Evolutionary conservation across 1,140 invertebrate genomes (phyloP).

Genomic region (Mya arenaria): DNA sequence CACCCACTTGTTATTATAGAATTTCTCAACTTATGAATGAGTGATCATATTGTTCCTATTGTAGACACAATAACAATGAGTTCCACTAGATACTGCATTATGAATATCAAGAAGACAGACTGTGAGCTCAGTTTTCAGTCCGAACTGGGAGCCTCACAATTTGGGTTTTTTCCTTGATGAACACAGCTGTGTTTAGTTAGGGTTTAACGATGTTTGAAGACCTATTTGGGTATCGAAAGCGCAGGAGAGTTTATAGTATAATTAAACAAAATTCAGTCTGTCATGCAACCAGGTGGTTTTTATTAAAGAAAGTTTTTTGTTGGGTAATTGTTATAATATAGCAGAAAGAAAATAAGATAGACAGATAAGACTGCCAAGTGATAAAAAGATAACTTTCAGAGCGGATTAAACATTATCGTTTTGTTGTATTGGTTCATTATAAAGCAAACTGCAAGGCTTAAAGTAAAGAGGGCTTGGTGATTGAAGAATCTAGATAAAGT

Average conservation of each 20-base stretch:
- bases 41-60: constrained; percentile 16
- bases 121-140: not conserved
- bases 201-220: not conserved
- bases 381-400: constrained; percentile 10
- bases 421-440: not conserved
- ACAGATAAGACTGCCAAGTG: constrained; percentile 12
- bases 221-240: not conserved
- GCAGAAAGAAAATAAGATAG: constrained; percentile 23
- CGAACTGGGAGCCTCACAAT: not conserved
- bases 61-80: not conserved
- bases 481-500: not conserved
- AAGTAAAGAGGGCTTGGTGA: not conserved
- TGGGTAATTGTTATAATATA: constrained; percentile 27
- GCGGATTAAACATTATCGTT: constrained; percentile 31
- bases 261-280: constrained; percentile 21
- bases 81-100: not conserved
- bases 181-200: not conserved
- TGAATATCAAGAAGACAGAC: not conserved
- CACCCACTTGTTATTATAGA: too few relatives aligned
- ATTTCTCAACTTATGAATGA: constrained; percentile 29
- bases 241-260: constrained; percentile 1
- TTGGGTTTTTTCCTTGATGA: not conserved
- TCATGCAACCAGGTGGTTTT: constrained; percentile 15
- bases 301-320: constrained; percentile 5
- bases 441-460: not conserved